A percentile compares a stretch with the other conserved stretches of the same genome.
Conservation (phyloP, 2,888 invertebrate genomes). For the Andrena hattorfiana region DNA sequence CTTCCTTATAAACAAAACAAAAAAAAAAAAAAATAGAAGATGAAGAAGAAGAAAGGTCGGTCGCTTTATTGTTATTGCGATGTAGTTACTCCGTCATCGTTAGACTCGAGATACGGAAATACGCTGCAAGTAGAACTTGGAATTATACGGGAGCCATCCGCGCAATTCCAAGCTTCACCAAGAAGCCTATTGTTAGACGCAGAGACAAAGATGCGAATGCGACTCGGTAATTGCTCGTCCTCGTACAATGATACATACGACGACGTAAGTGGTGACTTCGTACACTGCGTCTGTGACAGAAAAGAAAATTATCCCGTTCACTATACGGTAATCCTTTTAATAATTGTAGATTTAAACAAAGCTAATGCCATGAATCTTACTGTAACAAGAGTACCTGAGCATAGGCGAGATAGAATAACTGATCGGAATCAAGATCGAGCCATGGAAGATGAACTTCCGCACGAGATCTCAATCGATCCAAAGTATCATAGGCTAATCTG, state of each 20-base stretch:
- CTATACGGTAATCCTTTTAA: constrained; percentile 18
- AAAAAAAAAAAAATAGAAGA: too few relatives aligned
- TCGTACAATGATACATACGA: constrained; percentile 74
- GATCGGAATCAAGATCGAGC: constrained; percentile 68
- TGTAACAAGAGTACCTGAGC: constrained; percentile 76
- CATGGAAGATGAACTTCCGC: constrained; percentile 70
- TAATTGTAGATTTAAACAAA: constrained; percentile 36
- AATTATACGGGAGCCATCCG: constrained; percentile 63
- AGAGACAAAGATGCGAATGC: constrained; percentile 68
- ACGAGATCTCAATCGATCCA: constrained; percentile 65
- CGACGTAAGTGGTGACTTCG: constrained; percentile 74
- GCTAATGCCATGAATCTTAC: constrained; percentile 54
- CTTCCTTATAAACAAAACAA: constrained; percentile 30
- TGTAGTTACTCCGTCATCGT: constrained; percentile 27
- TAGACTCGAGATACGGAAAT: constrained; percentile 71
- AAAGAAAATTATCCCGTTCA: constrained; percentile 10
- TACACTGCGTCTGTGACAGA: constrained; percentile 75
- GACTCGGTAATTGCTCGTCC: constrained; percentile 71
- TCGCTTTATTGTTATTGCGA: constrained; percentile 5
- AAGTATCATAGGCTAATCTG: constrained; percentile 78
- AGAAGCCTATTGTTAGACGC: constrained; percentile 66
- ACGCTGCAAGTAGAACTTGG: constrained; percentile 63
- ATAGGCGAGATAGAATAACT: constrained; percentile 77
- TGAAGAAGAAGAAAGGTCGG: neutral
- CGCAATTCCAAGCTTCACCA: constrained; percentile 73